Base-by-base conservation (phyloP, 2,797 vertebrate genomes). In the Lithobates pipiens region DNA sequence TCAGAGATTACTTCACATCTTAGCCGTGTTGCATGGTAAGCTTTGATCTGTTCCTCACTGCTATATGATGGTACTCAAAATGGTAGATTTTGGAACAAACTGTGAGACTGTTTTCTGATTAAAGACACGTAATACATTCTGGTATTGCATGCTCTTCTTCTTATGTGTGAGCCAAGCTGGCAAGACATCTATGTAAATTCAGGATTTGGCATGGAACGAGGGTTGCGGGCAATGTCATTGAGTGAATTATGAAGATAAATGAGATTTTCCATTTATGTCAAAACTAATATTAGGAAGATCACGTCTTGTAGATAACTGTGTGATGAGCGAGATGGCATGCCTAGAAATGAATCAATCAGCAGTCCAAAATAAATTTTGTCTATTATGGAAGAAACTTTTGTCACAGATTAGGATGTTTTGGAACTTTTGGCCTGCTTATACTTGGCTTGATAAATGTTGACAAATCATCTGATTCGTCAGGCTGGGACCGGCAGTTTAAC, bases 241-340 rank as follows among this genome's bases (percentile, higher is more conserved):
- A 80, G 50, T 57, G 50, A 70, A 50, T 80, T 39, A 25, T 71
- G 29, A 71, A 39, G 78, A 71, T 72, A 39, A 15, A 72, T 72
- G 11, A 15, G 67, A 34, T 44, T 71, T 80, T 70, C 21, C 6
- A 21, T 70, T 10, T 29, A 54, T 70, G 29, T 80, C 78, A 23
- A 21, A 23, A 11, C 23, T 61, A 57, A 57, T 72, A 15, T 70
- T 27, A 10, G 25, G 34, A 61, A 72, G 69, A 32, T 63, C 29
- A 57, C 32, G 34, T 71, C 78, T 71, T n/a, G n/a, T 21, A 39
- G 27, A 10, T 34, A 67, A 54, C 16, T 10, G 29, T n/a, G 78
- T 21, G 10, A 23, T 57, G 34, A 50, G 7, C 25, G 36, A 25
- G 78, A 39, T 34, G 23, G 39, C 21, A 21, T 25, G 67, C 13